Base-by-base conservation (phyloP, 2,113 vertebrate genomes). In the Corythornis vintsioides region DNA sequence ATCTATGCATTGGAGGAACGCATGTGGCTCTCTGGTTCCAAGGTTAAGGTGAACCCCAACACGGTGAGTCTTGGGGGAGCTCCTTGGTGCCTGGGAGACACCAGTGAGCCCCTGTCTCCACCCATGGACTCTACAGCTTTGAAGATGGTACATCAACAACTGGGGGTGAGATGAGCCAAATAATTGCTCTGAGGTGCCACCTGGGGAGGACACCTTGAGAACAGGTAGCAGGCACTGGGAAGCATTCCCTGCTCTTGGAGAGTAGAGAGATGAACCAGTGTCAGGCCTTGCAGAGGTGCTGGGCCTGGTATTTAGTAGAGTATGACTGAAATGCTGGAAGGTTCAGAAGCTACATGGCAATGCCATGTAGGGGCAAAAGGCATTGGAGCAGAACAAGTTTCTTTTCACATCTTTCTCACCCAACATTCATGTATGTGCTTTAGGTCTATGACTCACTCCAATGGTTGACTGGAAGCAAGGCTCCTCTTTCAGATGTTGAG, bases 1-100 rank as follows among this genome's bases (percentile, higher is more conserved):
- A 13, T 98, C 74, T 95, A 97, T 5, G 95, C 95, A 1, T 71
- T 98, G 21, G 98, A 98, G 83, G 55, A 70, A 9, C 88, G 96
- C 79, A 97, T 3, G 83, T 97, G 9, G 93, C 95, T 35, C 93
- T 98, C 42, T 73, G 96, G 74, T 35, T 93, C 97, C 0, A 96
- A 96, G 42, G 85, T 63, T 16, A 96, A 96, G 57, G 94, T 98
- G 43, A n/a, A 10, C 21, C 8, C 59, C 7, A 5, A 12, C 20
- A 3, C 1, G 7, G 71, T 88, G 70, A 55, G 86, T 24, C 40
- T 10, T 19, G n/a, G n/a, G 59, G 50, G 15, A 64, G 15, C 10
- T 33, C 29, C 11, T 2, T 6, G 28, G 17, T 22, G 59, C 25
- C 20, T 1, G 2, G 18, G 19, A 67, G 29, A 4, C 15, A 35